Evolutionary conservation across 2,888 invertebrate genomes (phyloP), one percentile per base, ranked within the genome.

Genomic region (Lysandra bellargus): DNA sequence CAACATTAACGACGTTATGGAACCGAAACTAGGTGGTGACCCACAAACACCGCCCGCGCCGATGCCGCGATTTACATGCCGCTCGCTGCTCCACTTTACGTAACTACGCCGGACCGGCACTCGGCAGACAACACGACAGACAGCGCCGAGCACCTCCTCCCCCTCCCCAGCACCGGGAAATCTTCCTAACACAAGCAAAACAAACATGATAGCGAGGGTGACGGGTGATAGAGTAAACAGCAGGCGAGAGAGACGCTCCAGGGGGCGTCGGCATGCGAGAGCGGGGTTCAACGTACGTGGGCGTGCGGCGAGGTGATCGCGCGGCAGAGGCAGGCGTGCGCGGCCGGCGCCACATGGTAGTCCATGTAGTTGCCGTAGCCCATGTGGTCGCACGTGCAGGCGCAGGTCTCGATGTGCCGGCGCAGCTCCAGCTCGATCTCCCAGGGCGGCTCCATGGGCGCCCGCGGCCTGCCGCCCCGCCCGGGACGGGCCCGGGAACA

Each of bases 331-430:
- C 94, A 94, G 88, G 92, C 92, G 88, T 93, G 93, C 84, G 92
- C 92, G 83, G 90, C 90, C 86, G 93, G 91, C 85, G 92, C 91
- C 92, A 97, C 97, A 96, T 97, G 97, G 95, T 98, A 98, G 95
- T 98, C 98, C 96, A 97, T 97, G 91, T 97, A 98, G 95, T 98
- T 98, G 87, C 98, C 98, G 95, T 97, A 98, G 90, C 98, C 98
- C 97, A 98, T 97, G 95, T 98, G 98, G 95, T 98, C 97, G 96
- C 98, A 98, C 87, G 97, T 97, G 95, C 98, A 98, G 86, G 97
- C 97, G 95, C 98, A 98, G 91, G 96, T 97, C 93, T 97, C 97
- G 91, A 98, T 98, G 95, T 98, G 98, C 91, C 97, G 96, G 90
- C 97, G 96, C 92, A 98, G 96, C 95, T 98, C 98, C 89, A 97